A percentile compares a stretch with the other conserved stretches of the same genome.
Evolutionary conservation across 2,888 invertebrate genomes (phyloP).

Genomic region (Drosophila stalkeri): DNA sequence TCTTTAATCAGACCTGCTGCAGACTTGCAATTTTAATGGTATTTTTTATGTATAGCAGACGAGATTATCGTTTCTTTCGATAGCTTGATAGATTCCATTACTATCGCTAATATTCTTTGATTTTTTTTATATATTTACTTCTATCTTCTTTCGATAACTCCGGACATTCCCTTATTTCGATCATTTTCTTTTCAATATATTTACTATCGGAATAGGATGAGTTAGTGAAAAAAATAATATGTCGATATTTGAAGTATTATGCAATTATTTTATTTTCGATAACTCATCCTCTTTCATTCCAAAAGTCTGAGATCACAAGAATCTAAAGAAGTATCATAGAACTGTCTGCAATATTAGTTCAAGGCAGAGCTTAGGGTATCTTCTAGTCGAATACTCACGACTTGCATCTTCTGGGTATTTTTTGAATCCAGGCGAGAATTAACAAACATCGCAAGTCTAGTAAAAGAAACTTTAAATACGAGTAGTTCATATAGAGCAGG

Average conservation of each 20-base stretch:
- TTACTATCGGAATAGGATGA: not conserved
- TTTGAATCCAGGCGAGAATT: constrained; percentile 61
- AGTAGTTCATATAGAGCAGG: constrained; percentile 34
- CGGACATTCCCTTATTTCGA: not conserved
- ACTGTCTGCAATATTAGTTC: not conserved
- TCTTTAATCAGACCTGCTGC: not conserved
- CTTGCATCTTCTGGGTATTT: constrained; percentile 20
- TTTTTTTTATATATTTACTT: too few species aligned
- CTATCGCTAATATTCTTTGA: not conserved
- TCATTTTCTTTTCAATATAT: not conserved
- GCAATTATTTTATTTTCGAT: too few species aligned
- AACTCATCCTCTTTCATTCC: too few species aligned
- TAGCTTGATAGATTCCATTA: not conserved
- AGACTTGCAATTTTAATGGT: not conserved
- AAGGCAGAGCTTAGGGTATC: not conserved
- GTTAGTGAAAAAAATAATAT: too few species aligned
- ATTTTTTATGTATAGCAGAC: not conserved
- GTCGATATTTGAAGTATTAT: too few species aligned
- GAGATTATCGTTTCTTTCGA: not conserved
- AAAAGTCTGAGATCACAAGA: too few species aligned
- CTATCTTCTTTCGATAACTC: not conserved
- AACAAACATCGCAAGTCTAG: constrained; percentile 69
- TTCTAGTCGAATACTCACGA: not conserved
- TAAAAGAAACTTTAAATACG: constrained; percentile 62
- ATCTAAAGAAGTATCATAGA: too few species aligned